phyloP scores from a whole-genome alignment of 2,888 invertebrate genomes.

The Imbricaverruca yamaguchii region DNA sequence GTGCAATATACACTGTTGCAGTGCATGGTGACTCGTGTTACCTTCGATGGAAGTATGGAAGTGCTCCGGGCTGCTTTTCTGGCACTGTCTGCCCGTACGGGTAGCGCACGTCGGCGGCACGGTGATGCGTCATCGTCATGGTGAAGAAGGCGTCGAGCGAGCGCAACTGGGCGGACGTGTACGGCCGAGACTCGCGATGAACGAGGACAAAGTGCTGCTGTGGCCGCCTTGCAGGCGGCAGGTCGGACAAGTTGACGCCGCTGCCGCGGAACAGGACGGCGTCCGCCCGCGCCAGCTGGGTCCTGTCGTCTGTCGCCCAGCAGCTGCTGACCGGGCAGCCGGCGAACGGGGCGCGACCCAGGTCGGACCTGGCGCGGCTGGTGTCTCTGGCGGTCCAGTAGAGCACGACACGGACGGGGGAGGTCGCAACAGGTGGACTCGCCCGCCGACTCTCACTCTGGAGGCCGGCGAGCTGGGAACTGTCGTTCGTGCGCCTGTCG shows the following conservation, averaged over 20 bases:
- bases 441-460: too few species aligned
- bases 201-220: slow-evolving; percentile 33
- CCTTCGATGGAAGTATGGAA: too few species aligned
- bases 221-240: slow-evolving; percentile 28
- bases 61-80: neutral
- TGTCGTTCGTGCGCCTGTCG: too few species aligned
- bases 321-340: neutral
- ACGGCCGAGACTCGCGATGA: slow-evolving; percentile 32
- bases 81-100: slow-evolving; percentile 22
- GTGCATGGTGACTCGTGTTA: too few species aligned
- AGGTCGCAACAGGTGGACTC: too few species aligned
- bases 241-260: slow-evolving; percentile 24
- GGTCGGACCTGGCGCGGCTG: neutral
- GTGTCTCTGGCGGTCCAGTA: neutral
- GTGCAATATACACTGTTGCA: too few species aligned
- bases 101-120: slow-evolving; percentile 27
- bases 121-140: slow-evolving; percentile 28
- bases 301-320: slow-evolving; percentile 25
- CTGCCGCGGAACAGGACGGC: slow-evolving; percentile 33
- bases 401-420: neutral
- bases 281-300: slow-evolving; percentile 30
- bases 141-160: slow-evolving; percentile 25
- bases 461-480: too few species aligned
- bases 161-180: neutral
- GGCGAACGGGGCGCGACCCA: neutral